A percentile compares a stretch with the other conserved stretches of the same genome.
These are phyloP conservation scores for Drosophila leonis DNA, from an alignment of 2,888 invertebrate species.

Conservation along the genomic window DNA sequence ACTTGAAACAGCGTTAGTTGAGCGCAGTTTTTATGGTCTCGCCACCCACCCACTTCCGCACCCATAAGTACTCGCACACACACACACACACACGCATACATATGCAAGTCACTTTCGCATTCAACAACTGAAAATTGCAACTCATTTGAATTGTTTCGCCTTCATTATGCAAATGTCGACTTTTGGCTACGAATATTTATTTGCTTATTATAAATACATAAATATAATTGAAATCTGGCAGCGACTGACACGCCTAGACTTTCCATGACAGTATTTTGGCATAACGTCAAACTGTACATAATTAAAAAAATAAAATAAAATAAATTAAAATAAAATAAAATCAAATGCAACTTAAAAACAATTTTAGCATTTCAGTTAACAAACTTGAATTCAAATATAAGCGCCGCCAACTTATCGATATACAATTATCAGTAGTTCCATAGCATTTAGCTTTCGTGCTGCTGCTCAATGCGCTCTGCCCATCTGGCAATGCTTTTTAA, in stretches of 20 bases:
- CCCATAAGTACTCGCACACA: slow-evolving; percentile 39
- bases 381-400: not conserved
- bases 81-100: slow-evolving; percentile 10
- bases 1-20: slow-evolving; percentile 32
- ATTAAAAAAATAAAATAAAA: not conserved
- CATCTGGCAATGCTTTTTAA: slow-evolving; percentile 21
- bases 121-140: slow-evolving; percentile 66
- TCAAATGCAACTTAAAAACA: not conserved
- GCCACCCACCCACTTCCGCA: slow-evolving; percentile 66
- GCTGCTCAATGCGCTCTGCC: accelerated
- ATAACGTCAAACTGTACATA: slow-evolving; percentile 7
- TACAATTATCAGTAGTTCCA: not conserved
- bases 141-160: slow-evolving; percentile 71
- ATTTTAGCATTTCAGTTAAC: not conserved
- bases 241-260: slow-evolving; percentile 22
- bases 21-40: slow-evolving; percentile 50
- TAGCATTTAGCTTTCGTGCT: slow-evolving; percentile 20
- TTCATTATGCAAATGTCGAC: slow-evolving; percentile 71
- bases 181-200: slow-evolving; percentile 68
- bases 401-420: slow-evolving; percentile 21
- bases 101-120: slow-evolving; percentile 57
- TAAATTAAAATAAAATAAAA: too few species aligned
- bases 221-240: slow-evolving; percentile 37
- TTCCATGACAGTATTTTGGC: slow-evolving; percentile 23
- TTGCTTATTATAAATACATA: slow-evolving; percentile 73